Base-by-base conservation (phyloP, 1,140 invertebrate genomes). In the Centruroides vittatus region DNA sequence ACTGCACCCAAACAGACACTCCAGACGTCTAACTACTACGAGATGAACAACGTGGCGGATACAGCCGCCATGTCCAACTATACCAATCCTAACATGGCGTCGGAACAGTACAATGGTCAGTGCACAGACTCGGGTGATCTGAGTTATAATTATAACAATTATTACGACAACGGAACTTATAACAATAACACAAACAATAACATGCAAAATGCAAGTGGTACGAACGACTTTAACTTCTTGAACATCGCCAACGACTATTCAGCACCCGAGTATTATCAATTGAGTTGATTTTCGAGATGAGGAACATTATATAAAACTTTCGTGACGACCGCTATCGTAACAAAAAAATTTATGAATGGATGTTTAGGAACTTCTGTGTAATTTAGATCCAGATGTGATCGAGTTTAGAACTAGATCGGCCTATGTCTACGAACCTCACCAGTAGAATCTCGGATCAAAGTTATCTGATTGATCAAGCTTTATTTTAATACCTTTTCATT, bases 1-100 rank as follows among this genome's bases (percentile, higher is more conserved):
- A 65, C 63, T n/a, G 63, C 63, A 36, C 63, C 63, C 5, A 65
- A 65, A 51, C 63, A 65, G 52, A 65, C 58, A 54, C 60, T 65
- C n/a, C 63, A 58, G 13, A 65, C 60, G 23, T 55, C 58, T 41
- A 65, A 57, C 47, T 46, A 60, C 12, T 65, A 65, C 35, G 63
- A 65, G 36, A 56, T 59, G 10, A 60, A 47, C 35, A 55, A 61
- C 50, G 62, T 64, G 48, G 62, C 59, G 41, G 62, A 64, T 51
- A 64, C 62, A 54, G 62, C 62, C 7, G 60, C 53, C 56, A 64
- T 61, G 60, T 59, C 62, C 36, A 50, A 55, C 11, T 64, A 64
- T 50, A 65, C 57, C 41, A 53, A 59, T 35, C 47, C 47, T n/a
- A 35, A 54, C 12, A 55, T 60, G 47, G 5, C 55, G 9, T 23